Base-by-base conservation (phyloP, 1,140 invertebrate genomes). In the Leptopilina boulardi region DNA sequence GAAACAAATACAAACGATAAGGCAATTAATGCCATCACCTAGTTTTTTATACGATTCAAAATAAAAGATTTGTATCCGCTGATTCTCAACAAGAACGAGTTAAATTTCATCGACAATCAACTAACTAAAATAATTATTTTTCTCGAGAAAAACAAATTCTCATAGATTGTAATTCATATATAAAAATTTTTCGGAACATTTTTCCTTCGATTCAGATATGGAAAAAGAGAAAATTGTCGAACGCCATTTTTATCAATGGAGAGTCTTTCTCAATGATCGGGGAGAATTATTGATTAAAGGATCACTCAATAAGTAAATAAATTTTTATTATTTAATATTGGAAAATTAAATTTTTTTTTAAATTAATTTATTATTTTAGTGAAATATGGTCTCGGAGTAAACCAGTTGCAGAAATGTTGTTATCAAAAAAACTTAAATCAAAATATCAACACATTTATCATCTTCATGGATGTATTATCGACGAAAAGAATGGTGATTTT, bases 281-380 rank as follows among this genome's bases (percentile, higher is more conserved):
- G 77, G 77, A 4, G 71, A 87, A 10, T 72, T 91, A 6, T 71
- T 87, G 38, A 82, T 91, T 26, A 88, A 86, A 83, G 89, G 89
- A 70, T 85, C 70, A 18, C 71, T 89, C 30, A 73, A 86, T 11
- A 78, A 82, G 87, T 88, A 80, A 71, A 38, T 75, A 9, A 21
- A 10, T n/a, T n/a, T 73, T n/a, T n/a, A n/a, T n/a, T n/a, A n/a
- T n/a, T 38, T 38, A 38, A 38, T 18, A 66, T 70, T 2, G 26
- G 13, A 19, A 41, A 26, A 76, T 30, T 71, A 72, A 70, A 71
- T 72, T 51, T 15, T 70, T 75, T n/a, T 5, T 1, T 41, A 34
- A 21, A 8, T 54, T 19, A 26, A n/a, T n/a, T 41, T 76, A 42
- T 26, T 54, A 66, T 83, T 79, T 74, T 15, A 89, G 88, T 80